A percentile compares a stretch with the other conserved stretches of the same genome.
phyloP scores from a whole-genome alignment of 2,888 invertebrate genomes.

The Plusia festucae region DNA sequence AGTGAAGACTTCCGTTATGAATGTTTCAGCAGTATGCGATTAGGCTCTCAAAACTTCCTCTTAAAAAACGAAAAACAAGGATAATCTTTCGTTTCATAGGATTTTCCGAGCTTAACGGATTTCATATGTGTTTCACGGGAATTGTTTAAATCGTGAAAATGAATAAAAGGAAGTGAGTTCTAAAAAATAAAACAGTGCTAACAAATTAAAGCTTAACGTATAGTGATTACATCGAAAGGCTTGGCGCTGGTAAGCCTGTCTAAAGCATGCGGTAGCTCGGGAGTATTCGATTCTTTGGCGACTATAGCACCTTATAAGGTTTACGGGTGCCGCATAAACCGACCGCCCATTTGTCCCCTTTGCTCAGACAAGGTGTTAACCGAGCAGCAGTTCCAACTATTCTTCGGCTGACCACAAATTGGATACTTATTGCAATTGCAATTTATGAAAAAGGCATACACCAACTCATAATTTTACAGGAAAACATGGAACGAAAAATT shows the following conservation, averaged over 20 bases:
- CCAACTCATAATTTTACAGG: constrained; percentile 66
- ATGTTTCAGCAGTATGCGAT: constrained; percentile 63
- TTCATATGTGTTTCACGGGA: constrained; percentile 72
- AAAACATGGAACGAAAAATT: constrained; percentile 59
- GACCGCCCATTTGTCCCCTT: constrained; percentile 81
- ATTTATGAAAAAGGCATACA: constrained; percentile 61
- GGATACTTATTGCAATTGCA: constrained; percentile 60
- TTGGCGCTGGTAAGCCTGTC: constrained; percentile 38
- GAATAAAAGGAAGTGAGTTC: constrained; percentile 18
- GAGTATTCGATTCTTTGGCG: constrained; percentile 68
- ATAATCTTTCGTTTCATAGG: constrained; percentile 70
- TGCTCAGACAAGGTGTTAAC: constrained; percentile 81
- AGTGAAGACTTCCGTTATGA: constrained; percentile 67
- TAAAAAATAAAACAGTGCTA: constrained; percentile 29
- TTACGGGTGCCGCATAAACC: constrained; percentile 73
- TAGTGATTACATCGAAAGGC: constrained; percentile 36
- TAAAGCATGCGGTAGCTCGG: constrained; percentile 48
- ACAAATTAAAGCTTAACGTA: constrained; percentile 35
- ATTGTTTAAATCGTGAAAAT: constrained; percentile 21
- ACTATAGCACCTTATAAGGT: constrained; percentile 75
- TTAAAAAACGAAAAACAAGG: constrained; percentile 69
- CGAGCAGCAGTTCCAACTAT: constrained; percentile 68
- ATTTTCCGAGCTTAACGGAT: constrained; percentile 80
- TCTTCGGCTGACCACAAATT: constrained; percentile 72
- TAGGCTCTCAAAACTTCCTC: constrained; percentile 69